phyloP scores from a whole-genome alignment of 64 coral and sea anemone genomes.

The Cladopsammia gracilis region DNA sequence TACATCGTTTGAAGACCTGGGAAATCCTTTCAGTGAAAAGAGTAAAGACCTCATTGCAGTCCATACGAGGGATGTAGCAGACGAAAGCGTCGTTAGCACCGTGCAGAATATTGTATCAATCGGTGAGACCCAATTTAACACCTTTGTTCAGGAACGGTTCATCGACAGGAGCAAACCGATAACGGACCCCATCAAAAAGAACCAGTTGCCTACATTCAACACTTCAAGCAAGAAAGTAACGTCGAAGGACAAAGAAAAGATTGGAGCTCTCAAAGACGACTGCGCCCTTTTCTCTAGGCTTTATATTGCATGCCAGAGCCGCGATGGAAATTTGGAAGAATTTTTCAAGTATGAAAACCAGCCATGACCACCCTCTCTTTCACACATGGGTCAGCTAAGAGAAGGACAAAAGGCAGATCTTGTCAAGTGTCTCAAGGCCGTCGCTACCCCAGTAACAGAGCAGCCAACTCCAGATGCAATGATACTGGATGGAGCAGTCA shows the following conservation, averaged over 20 bases:
- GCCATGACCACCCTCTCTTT: not conserved
- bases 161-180: not conserved
- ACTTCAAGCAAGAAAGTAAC: not conserved
- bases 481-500: not conserved
- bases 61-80: conserved; percentile 40
- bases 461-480: not conserved
- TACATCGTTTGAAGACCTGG: conserved; percentile 39
- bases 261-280: not conserved
- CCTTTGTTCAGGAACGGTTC: conserved; percentile 27
- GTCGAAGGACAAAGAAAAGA: not conserved
- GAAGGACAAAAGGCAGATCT: conserved; percentile 34
- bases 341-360: conserved; percentile 21
- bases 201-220: not conserved
- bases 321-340: conserved; percentile 27
- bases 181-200: not conserved
- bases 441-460: not conserved
- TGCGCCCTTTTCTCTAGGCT: not conserved
- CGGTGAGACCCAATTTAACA: conserved; percentile 2
- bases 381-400: not conserved
- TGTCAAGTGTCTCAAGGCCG: not conserved
- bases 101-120: conserved; percentile 1
- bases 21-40: conserved; percentile 46
- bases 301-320: conserved; percentile 19
- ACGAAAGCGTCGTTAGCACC: not conserved
- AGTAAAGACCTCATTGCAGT: conserved; percentile 31